Evolutionary conservation across 2,888 invertebrate genomes (phyloP), one percentile per base, ranked within the genome.

Genomic region (Epinotia brunnichana): DNA sequence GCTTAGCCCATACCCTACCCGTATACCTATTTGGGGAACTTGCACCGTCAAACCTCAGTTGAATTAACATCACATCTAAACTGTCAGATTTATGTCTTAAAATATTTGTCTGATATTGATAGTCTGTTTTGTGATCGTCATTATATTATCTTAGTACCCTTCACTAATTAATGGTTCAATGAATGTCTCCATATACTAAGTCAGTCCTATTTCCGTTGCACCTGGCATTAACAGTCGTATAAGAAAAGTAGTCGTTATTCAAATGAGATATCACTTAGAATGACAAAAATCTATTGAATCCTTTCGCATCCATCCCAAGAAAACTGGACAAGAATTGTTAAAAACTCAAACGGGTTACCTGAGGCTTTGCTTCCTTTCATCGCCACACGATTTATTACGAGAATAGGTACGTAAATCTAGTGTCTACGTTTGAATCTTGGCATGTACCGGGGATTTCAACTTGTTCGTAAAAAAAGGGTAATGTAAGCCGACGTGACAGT

Each of bases 251-350:
- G 19, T 9, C 15, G 1, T n/a, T 19, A 44, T 61, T 21, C 10
- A 17, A 71, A 61, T 21, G 54, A 21, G 53, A 54, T 61, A 62
- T 60, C 67, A 17, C n/a, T 56, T 44, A 13, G 60, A 67, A 62
- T 15, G 64, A 51, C 35, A 44, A 56, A 54, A 54, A 63, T 21
- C 56, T 48, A 61, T 68, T 29, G 67, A 48, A 68, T 39, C 61
- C 39, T 56, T 66, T 68, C 61, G 15, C 17, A 61, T 61, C 48
- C 67, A 48, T 61, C 48, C 57, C 54, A 54, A 68, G 56, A 62
- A 56, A 54, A 54, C 54, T 67, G 19, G 70, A 70, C 48, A 57
- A 39, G 35, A 61, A 68, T 72, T 62, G 72, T 66, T 72, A 17
- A 72, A 61, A 68, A 61, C 19, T 54, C 59, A 15, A 44, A n/a